Conservation (phyloP, 2,888 invertebrate genomes). For the Phymatocera aterrima region DNA sequence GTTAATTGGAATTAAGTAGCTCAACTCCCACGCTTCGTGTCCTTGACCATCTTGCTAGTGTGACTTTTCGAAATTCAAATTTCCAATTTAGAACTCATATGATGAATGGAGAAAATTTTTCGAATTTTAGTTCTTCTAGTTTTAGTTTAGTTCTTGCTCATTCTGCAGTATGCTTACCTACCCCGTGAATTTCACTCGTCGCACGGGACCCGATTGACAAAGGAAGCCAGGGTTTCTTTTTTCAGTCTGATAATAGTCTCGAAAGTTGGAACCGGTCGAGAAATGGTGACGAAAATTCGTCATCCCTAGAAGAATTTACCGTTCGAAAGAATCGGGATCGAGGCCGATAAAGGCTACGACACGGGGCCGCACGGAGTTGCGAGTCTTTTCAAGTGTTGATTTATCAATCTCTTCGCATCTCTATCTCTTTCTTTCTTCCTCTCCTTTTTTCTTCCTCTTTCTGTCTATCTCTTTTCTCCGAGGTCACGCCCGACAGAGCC, state of each 20-base stretch:
- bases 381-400: conserved; percentile 36
- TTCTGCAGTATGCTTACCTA: no score
- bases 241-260: conserved; percentile 15
- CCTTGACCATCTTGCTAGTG: not conserved
- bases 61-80: not conserved
- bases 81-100: no score
- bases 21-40: conserved; percentile 26
- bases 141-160: no score
- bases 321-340: conserved; percentile 36
- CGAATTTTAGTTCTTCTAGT: no score
- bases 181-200: no score
- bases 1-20: conserved; percentile 42
- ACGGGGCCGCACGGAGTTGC: conserved; percentile 24
- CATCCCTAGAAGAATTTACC: conserved; percentile 31
- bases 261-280: conserved; percentile 7
- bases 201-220: no score
- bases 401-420: conserved; percentile 30
- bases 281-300: conserved; percentile 34
- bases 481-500: conserved; percentile 31
- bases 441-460: not conserved
- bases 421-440: not conserved
- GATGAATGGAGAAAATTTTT: no score
- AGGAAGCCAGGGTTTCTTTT: no score
- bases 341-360: conserved; percentile 28
- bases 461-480: not conserved